Evolutionary conservation across 2,113 vertebrate genomes (phyloP), one percentile per base, ranked within the genome.

Genomic region (Peromyscus californicus): DNA sequence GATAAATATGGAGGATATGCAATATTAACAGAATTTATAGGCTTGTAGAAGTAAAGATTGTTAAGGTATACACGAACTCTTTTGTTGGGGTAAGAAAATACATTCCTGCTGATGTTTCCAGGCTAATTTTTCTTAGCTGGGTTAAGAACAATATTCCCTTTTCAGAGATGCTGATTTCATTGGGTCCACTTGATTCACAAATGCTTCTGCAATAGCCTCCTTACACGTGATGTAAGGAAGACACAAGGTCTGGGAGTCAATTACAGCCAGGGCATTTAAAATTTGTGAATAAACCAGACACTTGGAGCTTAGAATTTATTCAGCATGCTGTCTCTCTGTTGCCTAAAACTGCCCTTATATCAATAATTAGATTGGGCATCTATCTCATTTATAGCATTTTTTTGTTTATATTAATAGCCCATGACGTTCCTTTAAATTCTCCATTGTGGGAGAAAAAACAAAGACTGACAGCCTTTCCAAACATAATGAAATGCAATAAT

Each of bases 401-500:
- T 45, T 31, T 76, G 78, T 80, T 95, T 91, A 22, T 85, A 48
- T 59, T 19, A 76, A 76, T 4, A 80, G 80, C 22, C 17, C 51
- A 51, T 0, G 3, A 16, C 76, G 57, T 17, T 63, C 36, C 83
- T 95, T 93, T 83, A 94, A 79, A 87, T 87, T 88, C 21, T 75
- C 76, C 12, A 29, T 22, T 61, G 57, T 31, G 42, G 70, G n/a
- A 45, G 70, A 26, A 90, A 79, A 82, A 33, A 51, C 31, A 33
- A 89, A 63, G 61, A 78, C 13, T 15, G 17, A 80, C 26, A 29
- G 57, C 6, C 70, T 90, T 94, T 90, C 87, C 45, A 90, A 83
- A 91, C 42, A 87, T 79, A 87, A 89, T 63, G 7, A 92, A 33
- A 88, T 76, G 36, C 61, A 86, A 95, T 8, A 90, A 86, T 70